Evolutionary conservation across 2,888 invertebrate genomes (phyloP), one percentile per base, ranked within the genome.

Genomic region (Adela reaumurella): DNA sequence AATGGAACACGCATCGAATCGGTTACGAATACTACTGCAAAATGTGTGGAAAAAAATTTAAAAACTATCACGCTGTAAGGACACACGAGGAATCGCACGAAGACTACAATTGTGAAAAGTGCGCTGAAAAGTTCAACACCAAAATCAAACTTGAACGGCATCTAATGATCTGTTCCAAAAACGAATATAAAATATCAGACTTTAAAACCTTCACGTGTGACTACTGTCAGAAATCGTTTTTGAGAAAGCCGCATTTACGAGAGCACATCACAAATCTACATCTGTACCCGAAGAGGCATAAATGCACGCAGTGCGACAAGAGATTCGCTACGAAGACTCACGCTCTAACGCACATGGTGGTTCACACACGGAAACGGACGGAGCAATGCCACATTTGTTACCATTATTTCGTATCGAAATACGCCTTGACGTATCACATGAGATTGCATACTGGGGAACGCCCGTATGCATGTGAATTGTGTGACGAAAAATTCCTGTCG

Each of bases 331-430:
- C 35, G 14, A 35, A 35, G 35, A 35, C 35, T 3, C 35, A 35
- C 6, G 11, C 76, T 14, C 71, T 67, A 56, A 63, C 62, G 2
- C 76, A 76, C 46, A 68, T 73, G 67, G 57, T 78, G 2, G 77
- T 65, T 29, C 77, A 78, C 47, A 76, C 78, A 0, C 68, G 71
- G 1, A 74, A 71, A 48, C 74, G 67, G 53, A 76, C 74, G 35
- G 77, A 71, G 48, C 61, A 66, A 50, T 78, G 78, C 58, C 60
- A 65, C 16, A 58, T 71, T 41, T 78, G 78, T 53, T 56, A 56
- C 1, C 61, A 63, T 19, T 66, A 60, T 46, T 76, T 76, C 63
- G 77, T 76, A 1, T 66, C 76, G 0, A 76, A 74, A 55, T 77
- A 74, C 48, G 76, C 78, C 1, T 56, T 78, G 14, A 47, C 74